phyloP scores from a whole-genome alignment of 2,888 invertebrate species.

The Baccha elongata region DNA sequence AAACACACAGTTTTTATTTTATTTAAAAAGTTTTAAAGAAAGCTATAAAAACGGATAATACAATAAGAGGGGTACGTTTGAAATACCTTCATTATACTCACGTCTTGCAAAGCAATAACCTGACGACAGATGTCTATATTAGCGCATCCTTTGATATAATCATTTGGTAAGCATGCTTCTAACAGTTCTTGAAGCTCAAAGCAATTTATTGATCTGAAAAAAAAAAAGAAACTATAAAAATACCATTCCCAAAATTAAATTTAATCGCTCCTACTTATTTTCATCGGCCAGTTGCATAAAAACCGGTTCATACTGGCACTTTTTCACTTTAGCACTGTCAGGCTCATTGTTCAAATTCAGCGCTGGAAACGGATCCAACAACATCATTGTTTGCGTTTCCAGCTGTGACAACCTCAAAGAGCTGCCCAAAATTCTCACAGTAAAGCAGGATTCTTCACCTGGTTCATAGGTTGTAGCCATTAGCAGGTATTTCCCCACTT shows the following conservation, averaged over 20 bases:
- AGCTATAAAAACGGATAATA: too few relatives aligned
- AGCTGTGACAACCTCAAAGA: conserved; percentile 89
- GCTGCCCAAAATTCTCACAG: conserved; percentile 91
- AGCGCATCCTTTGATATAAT: conserved; percentile 96
- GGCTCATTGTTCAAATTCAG: conserved; percentile 82
- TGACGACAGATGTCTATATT: conserved; percentile 95
- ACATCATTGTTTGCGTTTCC: conserved; percentile 84
- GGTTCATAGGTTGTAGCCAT: conserved; percentile 96
- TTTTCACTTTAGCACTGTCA: conserved; percentile 82
- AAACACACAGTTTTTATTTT: too few relatives aligned
- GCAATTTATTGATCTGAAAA: conserved; percentile 90
- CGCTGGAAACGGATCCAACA: conserved; percentile 81
- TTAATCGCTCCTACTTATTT: conserved; percentile 83
- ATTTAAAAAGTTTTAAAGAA: too few relatives aligned
- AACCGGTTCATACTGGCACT: conserved; percentile 92
- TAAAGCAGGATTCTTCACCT: conserved; percentile 94
- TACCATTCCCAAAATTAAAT: background rate
- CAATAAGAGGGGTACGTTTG: conserved; percentile 22
- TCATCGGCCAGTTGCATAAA: conserved; percentile 95
- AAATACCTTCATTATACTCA: conserved; percentile 83
- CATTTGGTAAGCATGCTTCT: conserved; percentile 95
- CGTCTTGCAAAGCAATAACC: conserved; percentile 93
- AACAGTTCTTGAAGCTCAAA: conserved; percentile 95
- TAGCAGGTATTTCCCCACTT: conserved; percentile 91
- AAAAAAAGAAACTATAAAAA: background rate